Base-by-base conservation (phyloP, 2,888 invertebrate species). In the Lottia gigantea region DNA sequence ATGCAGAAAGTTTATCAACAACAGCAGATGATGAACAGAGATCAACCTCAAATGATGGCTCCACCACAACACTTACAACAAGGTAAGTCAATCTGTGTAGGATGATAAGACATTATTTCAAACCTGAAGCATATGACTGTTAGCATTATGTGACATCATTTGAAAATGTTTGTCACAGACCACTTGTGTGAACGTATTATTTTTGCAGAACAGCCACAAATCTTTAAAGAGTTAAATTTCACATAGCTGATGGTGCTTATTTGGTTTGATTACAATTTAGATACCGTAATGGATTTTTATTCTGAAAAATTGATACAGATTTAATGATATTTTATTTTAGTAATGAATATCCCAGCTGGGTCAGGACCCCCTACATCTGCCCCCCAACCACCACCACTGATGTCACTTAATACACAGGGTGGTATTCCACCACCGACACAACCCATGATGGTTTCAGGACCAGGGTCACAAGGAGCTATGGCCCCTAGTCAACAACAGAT, bases 1-100 rank as follows among this genome's bases (percentile, higher is more conserved):
- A 82, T 83, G 83, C 80, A 82, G 75, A 82, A 82, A 70, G 84
- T 83, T n/a, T 70, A 80, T 64, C 82, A 83, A 68, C 85, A 86
- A 67, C 84, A 86, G 71, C 82, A 82, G 67, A 74, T 85, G 78
- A 49, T 84, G 46, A 82, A 83, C 70, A 78, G 77, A 25, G 82
- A 84, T 69, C 55, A 55, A 15, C 40, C 40, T 2, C 31, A 31
- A 11, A 81, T 82, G 67, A 70, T 74, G 16, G 65, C 74, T 23
- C 75, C 75, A 67, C 71, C 75, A 23, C 78, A 78, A 62, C 74
- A 74, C 11, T 16, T 68, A n/a, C 19, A 64, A 31, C 16, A 26
- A 64, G 19, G 31, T 16, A 25, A 11, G 8, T 7, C 23, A 25
- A 15, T n/a, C n/a, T 25, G 65, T n/a, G n/a, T 40, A n/a, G 14